Base-by-base conservation (phyloP, 92 coral and sea anemone genomes). In the Parazoanthus darwini region DNA sequence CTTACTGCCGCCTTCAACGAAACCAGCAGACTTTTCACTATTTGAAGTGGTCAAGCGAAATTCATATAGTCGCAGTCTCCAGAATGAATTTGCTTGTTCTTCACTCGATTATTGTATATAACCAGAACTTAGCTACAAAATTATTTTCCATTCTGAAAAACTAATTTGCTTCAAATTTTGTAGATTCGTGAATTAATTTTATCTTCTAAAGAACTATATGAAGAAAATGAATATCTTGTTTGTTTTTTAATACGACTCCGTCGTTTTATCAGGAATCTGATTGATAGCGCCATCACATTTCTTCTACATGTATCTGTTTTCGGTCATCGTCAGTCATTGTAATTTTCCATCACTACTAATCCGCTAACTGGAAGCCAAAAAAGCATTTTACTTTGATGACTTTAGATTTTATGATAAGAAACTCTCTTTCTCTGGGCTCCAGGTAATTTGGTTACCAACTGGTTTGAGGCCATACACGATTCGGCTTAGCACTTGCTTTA, bases 391-490 rank as follows among this genome's bases (percentile, higher is more conserved):
- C n/a, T 76, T 76, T 76, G 80, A 76, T 39, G 80, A 38, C 54
- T 76, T 76, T 76, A 76, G 80, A 76, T 76, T 46, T 76, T 42
- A 33, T 76, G 80, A 76, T 76, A 76, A 76, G 51, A 76, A 63
- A 63, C 70, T 63, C 8, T 13, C 1, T 63, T 63, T 63, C 46
- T 14, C 25, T 16, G 22, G 48, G 44, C 54, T 39, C 51, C n/a
- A 20, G 54, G 42, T 76, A 39, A 37, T 18, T 76, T 39, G 80
- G 80, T 76, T 76, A 37, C 80, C 54, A 76, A 15, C 46, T 54
- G 3, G 59, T 54, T 54, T 54, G 16, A 15, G 18, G 16, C 18
- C 20, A 54, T 54, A 15, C 16, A 54, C 59, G 59, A 54, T 54
- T 54, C 59, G 20, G 59, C 51, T 76, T n/a, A 38, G 54, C 4